Conservation (phyloP, 2,113 vertebrate genomes). For the Hystrix brachyura region DNA sequence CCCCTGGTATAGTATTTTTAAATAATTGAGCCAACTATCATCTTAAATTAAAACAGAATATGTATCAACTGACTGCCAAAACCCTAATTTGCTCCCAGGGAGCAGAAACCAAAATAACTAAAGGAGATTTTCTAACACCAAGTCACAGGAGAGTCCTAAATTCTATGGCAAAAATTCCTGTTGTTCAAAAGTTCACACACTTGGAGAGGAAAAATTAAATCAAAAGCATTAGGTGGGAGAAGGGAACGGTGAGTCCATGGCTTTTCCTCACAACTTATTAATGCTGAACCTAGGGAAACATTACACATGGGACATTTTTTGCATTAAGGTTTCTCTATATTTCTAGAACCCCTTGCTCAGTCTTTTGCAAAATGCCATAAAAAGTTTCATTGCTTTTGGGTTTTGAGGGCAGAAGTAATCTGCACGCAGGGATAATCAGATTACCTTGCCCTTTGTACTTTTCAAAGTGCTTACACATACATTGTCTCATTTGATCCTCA, state of each 20-base stretch:
- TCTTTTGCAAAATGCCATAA: slow-evolving; percentile 51
- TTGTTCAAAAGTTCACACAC: slow-evolving; percentile 64
- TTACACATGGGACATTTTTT: slow-evolving; percentile 16
- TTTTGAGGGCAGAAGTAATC: slow-evolving; percentile 37
- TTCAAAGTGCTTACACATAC: slow-evolving; percentile 32
- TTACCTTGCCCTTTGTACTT: slow-evolving; percentile 15
- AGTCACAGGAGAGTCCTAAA: slow-evolving; percentile 64
- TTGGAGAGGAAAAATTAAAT: slow-evolving; percentile 59
- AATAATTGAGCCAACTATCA: slow-evolving; percentile 40
- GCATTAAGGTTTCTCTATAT: slow-evolving; percentile 42
- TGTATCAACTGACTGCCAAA: neutral
- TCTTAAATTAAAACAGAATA: slow-evolving; percentile 39
- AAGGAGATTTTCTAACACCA: slow-evolving; percentile 13
- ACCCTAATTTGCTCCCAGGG: slow-evolving; percentile 17
- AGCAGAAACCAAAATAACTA: slow-evolving; percentile 54
- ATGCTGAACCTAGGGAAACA: slow-evolving; percentile 17
- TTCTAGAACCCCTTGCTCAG: slow-evolving; percentile 23
- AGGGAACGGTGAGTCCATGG: neutral
- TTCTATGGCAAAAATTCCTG: slow-evolving; percentile 47
- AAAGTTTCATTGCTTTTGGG: slow-evolving; percentile 39
- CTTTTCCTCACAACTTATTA: slow-evolving; percentile 60
- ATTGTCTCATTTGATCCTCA: slow-evolving; percentile 32
- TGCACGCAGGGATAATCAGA: slow-evolving; percentile 45
- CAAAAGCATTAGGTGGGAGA: neutral
- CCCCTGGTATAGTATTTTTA: slow-evolving; percentile 22